Base-by-base conservation (phyloP, 2,113 vertebrate species). In the Cyrtonyx montezumae region DNA sequence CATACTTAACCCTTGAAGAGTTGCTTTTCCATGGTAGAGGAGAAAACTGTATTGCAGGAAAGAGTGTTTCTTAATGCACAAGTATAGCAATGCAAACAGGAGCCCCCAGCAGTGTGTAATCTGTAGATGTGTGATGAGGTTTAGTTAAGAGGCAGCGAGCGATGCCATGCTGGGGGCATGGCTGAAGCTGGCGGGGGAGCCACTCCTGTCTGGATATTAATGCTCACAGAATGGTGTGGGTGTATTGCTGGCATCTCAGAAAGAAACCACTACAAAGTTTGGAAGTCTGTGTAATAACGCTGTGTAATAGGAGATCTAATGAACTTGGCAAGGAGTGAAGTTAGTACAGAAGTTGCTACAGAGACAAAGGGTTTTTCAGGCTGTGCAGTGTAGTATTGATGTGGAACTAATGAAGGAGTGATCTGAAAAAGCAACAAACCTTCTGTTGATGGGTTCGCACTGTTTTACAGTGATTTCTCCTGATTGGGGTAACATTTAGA, bases 1-100 rank as follows among this genome's bases (percentile, higher is more conserved):
- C 4, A 3, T 5, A 4, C 43, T 45, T 43, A 63, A 12, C 0
- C 2, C 12, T 37, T 37, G 2, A 4, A 14, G 51, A 55, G 55
- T n/a, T 58, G 18, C 32, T 58, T 20, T n/a, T n/a, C 7, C 7
- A 11, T 56, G 19, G 17, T 56, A n/a, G 55, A 56, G 53, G 53
- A 28, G 46, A 43, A 43, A 55, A 30, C 21, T 2, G 5, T 28
- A 3, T 22, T 5, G 3, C 11, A 37, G 25, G 37, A 43, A 79
- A 67, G n/a, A 22, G n/a, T 3, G 0, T 34, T 91, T 82, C 45
- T 45, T 63, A 61, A 22, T 30, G 84, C 5, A 42, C 16, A 8
- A 11, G 3, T 9, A 21, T 67, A 30, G 23, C 9, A 66, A 23
- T 36, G 25, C 8, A 28, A n/a, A 5, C 14, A 3, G 11, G 53